Base-by-base conservation (phyloP, 1,140 invertebrate genomes). In the Mercenaria mercenaria region DNA sequence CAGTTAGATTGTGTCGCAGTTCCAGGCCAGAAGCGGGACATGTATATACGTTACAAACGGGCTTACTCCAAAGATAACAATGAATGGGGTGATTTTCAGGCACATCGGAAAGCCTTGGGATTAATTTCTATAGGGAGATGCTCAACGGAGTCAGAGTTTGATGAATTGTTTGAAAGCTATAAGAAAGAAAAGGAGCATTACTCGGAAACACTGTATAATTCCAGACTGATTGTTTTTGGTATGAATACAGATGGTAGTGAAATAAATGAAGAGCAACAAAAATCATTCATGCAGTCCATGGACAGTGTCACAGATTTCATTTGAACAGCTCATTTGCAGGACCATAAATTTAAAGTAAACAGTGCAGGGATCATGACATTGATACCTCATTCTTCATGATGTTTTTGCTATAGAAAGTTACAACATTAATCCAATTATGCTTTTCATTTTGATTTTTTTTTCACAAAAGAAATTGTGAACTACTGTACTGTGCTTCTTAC, bases 21-120 rank as follows among this genome's bases (percentile, higher is more conserved):
- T 76, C 95, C 96, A 56, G 96, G 96, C 6, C 98, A 95, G 79
- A 93, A 97, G 92, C 96, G 98, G 92, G 97, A 97, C 90, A 98
- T 99, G 92, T 97, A 97, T 96, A 97, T 98, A 20, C 97, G 98
- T 69, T 99, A 98, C 96, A 97, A 98, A 10, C 97, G 97, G 91
- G 97, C 98, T 80, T 98, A 99, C 97, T 98, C 98, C 2, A 97
- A 98, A 47, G 98, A 99, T 95, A 99, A 99, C 95, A 99, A 99
- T 96, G 98, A 99, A 93, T 99, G 99, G 99, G 98, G 99, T 6
- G 98, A 99, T 95, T 99, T 95, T 91, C 98, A 99, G 96, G 99
- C 98, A 18, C 98, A 99, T 96, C 97, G 99, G 87, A 97, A 98
- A 93, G 97, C 99, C 23, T 95, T 99, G 23, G 99, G 99, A 8